Percentiles rank a stretch among this genome's conserved stretches.
Conservation (phyloP, 2,113 vertebrate species). For the Orthonyx spaldingii region DNA sequence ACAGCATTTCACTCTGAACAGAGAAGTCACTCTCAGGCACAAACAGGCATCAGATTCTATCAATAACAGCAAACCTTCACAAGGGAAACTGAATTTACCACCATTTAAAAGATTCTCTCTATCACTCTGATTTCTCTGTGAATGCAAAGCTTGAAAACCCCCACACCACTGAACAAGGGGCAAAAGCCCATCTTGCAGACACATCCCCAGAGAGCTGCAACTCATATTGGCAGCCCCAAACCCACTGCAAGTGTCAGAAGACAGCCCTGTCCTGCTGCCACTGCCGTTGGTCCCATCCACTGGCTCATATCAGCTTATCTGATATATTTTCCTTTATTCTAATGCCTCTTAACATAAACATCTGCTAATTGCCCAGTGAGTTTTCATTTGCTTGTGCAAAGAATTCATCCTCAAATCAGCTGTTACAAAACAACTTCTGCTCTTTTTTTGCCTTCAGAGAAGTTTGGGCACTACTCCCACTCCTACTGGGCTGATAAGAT, state of each 20-base stretch:
- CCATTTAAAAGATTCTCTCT: neutral
- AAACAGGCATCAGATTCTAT: neutral
- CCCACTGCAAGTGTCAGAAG: neutral
- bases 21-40: neutral
- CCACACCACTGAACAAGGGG: fast-evolving
- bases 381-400: neutral
- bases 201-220: neutral
- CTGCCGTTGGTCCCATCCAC: fast-evolving
- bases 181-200: neutral
- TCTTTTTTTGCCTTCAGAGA: neutral
- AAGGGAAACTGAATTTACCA: neutral
- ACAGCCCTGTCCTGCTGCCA: neutral
- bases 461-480: neutral
- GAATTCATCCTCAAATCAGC: neutral
- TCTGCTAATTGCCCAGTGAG: neutral
- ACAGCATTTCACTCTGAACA: neutral
- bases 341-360: neutral
- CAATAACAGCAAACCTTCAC: neutral
- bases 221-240: neutral
- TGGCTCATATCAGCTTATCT: neutral
- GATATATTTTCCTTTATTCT: neutral
- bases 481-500: neutral
- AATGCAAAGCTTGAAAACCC: neutral
- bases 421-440: neutral
- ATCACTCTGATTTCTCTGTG: neutral